Base-by-base conservation (phyloP, 1,140 invertebrate genomes). In the Rhyzopertha dominica region DNA sequence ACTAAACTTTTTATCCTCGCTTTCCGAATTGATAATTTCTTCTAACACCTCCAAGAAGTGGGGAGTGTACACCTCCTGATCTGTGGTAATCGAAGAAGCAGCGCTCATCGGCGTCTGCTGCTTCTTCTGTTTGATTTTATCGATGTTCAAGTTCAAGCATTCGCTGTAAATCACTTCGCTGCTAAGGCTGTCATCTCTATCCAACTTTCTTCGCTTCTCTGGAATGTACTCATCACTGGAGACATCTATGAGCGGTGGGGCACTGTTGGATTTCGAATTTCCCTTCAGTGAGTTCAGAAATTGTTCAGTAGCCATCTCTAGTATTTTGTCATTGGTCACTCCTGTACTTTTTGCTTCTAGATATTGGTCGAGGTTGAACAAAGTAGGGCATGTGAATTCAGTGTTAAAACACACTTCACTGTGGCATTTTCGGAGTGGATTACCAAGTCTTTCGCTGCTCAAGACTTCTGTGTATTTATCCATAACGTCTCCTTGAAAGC, bases 341-440 rank as follows among this genome's bases (percentile, higher is more conserved):
- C 5, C 8, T 25, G 13, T 24, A 16, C 8, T 39, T 25, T 1
- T 12, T 9, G 2, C 17, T 18, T 18, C 3, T 39, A 2, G 3
- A 4, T 39, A 8, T 8, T 8, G 7, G 7, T 26, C n/a, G 24
- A n/a, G 24, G 24, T 26, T 26, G n/a, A 7, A n/a, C 7, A 26
- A 26, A 8, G n/a, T 8, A 8, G 7, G 7, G 7, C 24, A 26
- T 26, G 24, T 26, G 7, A n/a, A 43, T 5, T 4, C 7, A 7
- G 25, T 25, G 4, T 9, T 9, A 16, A 43, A n/a, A n/a, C 42
- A 43, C 4, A 50, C 16, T n/a, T 50, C 47, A 32, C 47, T 50
- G 35, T 35, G 46, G 14, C 47, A 50, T 7, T 24, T 43, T 17
- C 47, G 10, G 13, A 50, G 3, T 19, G 28, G 25, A 5, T 30